Conservation (phyloP, 2,113 vertebrate genomes). For the Corvus hawaiiensis region DNA sequence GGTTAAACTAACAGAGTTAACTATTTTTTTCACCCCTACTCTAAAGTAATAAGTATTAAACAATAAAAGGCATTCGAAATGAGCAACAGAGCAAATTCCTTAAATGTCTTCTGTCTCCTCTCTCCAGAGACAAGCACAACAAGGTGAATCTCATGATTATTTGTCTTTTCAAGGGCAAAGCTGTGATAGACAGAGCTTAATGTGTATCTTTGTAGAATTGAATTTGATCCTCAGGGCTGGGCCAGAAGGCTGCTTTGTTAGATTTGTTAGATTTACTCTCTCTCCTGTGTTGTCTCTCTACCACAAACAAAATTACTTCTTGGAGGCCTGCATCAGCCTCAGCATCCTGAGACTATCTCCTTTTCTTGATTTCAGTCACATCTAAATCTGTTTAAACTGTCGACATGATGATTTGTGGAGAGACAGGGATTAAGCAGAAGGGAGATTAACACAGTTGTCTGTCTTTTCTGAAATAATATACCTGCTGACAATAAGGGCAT, state of each 20-base stretch:
- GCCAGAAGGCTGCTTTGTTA: constrained; percentile 77
- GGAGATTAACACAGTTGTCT: constrained; percentile 76
- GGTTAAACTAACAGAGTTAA: constrained; percentile 2
- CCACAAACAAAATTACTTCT: constrained; percentile 85
- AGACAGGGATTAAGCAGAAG: constrained; percentile 70
- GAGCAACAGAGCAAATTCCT: constrained; percentile 7
- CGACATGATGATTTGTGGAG: constrained; percentile 68
- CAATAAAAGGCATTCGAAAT: constrained; percentile 7
- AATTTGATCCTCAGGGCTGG: constrained; percentile 87
- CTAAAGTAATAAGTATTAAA: not conserved
- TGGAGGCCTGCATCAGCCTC: constrained; percentile 59
- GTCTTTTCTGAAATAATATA: constrained; percentile 72
- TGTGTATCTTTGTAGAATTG: constrained; percentile 88
- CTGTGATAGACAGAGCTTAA: constrained; percentile 87
- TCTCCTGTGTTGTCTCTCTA: constrained; percentile 31
- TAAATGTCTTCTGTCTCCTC: constrained; percentile 55
- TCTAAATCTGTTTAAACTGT: constrained; percentile 77
- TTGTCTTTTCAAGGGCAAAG: constrained; percentile 84
- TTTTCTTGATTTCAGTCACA: constrained; percentile 75
- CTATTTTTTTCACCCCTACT: not conserved
- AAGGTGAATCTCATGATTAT: constrained; percentile 78
- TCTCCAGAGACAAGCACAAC: constrained; percentile 59
- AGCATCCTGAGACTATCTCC: constrained; percentile 70
- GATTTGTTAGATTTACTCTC: constrained; percentile 83
- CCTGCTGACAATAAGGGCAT: constrained; percentile 70